phyloP scores from a whole-genome alignment of 2,797 vertebrate species.

The Phoxinus dragarum region DNA sequence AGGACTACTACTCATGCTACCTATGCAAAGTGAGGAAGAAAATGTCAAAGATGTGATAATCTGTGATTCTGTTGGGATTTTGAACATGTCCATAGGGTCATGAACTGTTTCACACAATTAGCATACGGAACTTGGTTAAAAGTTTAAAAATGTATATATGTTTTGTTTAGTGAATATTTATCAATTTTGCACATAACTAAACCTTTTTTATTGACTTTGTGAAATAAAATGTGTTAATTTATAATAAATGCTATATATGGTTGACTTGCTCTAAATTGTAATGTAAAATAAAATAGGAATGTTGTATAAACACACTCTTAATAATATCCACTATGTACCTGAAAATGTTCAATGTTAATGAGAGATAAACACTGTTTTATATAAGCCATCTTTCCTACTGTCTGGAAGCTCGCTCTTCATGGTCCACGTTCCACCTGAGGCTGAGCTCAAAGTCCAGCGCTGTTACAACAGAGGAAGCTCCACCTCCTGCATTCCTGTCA shows the following conservation, averaged over 20 bases:
- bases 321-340: neutral
- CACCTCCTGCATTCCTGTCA: neutral
- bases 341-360: slow-evolving; percentile 27
- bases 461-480: slow-evolving; percentile 1
- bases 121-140: neutral
- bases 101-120: neutral
- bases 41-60: neutral
- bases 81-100: no score
- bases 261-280: neutral
- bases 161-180: slow-evolving; percentile 36
- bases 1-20: neutral
- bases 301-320: neutral
- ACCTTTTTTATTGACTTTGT: slow-evolving; percentile 1
- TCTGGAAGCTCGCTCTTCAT: neutral
- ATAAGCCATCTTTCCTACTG: neutral
- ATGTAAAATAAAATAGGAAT: neutral
- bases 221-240: slow-evolving; percentile 9
- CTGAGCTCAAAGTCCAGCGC: slow-evolving; percentile 34
- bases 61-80: slow-evolving; percentile 1
- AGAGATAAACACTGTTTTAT: neutral
- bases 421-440: neutral
- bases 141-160: neutral
- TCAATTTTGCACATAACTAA: slow-evolving; percentile 36
- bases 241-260: neutral
- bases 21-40: neutral